Conservation (phyloP, 2,888 invertebrate genomes). For the Oscheius sp. region DNA sequence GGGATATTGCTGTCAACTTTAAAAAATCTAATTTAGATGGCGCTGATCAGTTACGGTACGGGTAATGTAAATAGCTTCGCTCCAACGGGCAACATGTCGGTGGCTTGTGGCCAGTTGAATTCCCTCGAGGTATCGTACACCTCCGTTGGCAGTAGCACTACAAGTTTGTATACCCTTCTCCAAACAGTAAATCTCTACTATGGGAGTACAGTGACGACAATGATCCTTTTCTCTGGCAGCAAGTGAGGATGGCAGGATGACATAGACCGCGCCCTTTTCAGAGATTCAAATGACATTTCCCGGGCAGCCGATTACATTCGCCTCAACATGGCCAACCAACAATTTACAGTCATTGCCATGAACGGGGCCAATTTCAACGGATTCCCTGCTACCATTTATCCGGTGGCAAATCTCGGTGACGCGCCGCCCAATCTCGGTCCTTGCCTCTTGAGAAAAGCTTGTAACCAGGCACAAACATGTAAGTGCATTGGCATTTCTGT, state of each 20-base stretch:
- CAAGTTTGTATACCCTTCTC: not conserved
- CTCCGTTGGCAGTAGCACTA: not conserved
- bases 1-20: too few species aligned
- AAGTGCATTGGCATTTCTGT: not conserved
- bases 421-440: conserved; percentile 18
- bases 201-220: not conserved
- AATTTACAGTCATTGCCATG: conserved; percentile 23
- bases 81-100: not conserved
- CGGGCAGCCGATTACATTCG: conserved; percentile 6
- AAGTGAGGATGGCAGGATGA: not conserved
- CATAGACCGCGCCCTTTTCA: not conserved
- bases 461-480: conserved; percentile 12
- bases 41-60: not conserved
- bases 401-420: conserved; percentile 2
- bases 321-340: not conserved
- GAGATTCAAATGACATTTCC: conserved; percentile 8
- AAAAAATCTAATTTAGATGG: not conserved
- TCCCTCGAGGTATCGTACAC: not conserved
- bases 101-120: not conserved
- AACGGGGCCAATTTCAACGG: conserved; percentile 11
- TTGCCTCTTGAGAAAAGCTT: conserved; percentile 17
- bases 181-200: not conserved
- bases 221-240: conserved; percentile 3
- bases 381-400: conserved; percentile 19
- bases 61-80: not conserved